Conservation (phyloP, 2,113 vertebrate genomes). For the Calyptommatus sinebrachiatus region DNA sequence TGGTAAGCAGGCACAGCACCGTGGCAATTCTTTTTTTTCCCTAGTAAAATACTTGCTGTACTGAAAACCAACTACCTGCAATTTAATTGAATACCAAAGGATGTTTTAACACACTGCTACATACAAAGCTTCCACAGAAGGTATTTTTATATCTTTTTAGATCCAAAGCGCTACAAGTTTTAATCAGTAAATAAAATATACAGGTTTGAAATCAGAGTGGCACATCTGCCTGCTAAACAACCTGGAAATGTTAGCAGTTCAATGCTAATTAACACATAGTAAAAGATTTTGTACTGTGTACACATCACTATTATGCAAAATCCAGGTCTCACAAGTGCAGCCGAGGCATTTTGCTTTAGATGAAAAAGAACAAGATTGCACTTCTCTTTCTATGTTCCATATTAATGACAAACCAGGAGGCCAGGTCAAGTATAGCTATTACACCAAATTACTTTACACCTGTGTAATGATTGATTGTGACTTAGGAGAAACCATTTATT, state of each 20-base stretch:
- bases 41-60: conserved; percentile 7
- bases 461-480: no score
- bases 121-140: neutral
- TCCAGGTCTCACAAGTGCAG: no score
- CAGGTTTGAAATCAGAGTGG: neutral
- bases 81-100: conserved; percentile 15
- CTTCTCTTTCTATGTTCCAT: no score
- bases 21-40: neutral
- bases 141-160: neutral
- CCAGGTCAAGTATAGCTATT: no score
- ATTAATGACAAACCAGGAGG: no score
- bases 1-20: conserved; percentile 18
- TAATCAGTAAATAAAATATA: neutral
- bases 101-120: conserved; percentile 12
- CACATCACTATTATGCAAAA: no score
- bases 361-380: no score
- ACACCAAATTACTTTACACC: no score
- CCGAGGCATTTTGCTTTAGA: no score
- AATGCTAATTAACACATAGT: no score
- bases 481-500: no score
- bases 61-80: conserved; percentile 28
- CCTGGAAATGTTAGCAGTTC: neutral
- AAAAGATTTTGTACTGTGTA: no score
- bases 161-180: neutral
- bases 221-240: neutral